phyloP scores from a whole-genome alignment of 2,888 invertebrate genomes.

The Cyclophora albipunctata region DNA sequence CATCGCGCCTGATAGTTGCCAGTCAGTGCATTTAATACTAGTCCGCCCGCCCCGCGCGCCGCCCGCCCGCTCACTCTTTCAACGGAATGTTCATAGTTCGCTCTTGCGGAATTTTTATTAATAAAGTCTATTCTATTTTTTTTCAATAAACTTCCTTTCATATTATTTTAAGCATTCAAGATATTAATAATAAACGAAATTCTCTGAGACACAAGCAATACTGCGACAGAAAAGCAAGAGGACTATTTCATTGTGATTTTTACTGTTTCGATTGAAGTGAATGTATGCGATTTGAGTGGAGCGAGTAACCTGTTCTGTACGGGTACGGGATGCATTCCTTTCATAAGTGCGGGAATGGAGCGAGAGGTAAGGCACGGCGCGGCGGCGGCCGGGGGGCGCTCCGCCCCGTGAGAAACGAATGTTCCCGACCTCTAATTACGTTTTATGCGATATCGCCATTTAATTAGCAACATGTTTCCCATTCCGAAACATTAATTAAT shows the following conservation, averaged over 20 bases:
- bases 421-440: slow-evolving; percentile 71
- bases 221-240: slow-evolving; percentile 35
- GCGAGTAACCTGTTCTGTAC: slow-evolving; percentile 53
- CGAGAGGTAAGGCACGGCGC: slow-evolving; percentile 30
- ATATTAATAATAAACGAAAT: too few relatives aligned
- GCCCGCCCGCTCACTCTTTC: slow-evolving; percentile 14
- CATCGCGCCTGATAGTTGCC: slow-evolving; percentile 63
- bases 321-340: slow-evolving; percentile 54
- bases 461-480: slow-evolving; percentile 74
- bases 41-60: slow-evolving; percentile 20
- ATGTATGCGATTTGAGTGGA: slow-evolving; percentile 38
- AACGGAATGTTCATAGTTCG: slow-evolving; percentile 48
- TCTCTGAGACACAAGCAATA: too few relatives aligned
- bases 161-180: too few relatives aligned
- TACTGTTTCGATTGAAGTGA: slow-evolving; percentile 37
- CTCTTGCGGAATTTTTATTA: slow-evolving; percentile 62
- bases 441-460: slow-evolving; percentile 74
- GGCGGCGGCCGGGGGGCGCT: slow-evolving; percentile 15
- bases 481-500: slow-evolving; percentile 74
- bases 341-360: slow-evolving; percentile 32
- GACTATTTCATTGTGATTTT: slow-evolving; percentile 43
- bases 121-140: slow-evolving; percentile 31
- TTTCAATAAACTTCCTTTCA: slow-evolving; percentile 27
- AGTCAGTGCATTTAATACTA: slow-evolving; percentile 72
- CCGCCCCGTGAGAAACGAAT: slow-evolving; percentile 67